These are phyloP conservation scores for Hyaena hyaena DNA, from an alignment of 2,113 vertebrate species.

Conservation along the genomic window DNA sequence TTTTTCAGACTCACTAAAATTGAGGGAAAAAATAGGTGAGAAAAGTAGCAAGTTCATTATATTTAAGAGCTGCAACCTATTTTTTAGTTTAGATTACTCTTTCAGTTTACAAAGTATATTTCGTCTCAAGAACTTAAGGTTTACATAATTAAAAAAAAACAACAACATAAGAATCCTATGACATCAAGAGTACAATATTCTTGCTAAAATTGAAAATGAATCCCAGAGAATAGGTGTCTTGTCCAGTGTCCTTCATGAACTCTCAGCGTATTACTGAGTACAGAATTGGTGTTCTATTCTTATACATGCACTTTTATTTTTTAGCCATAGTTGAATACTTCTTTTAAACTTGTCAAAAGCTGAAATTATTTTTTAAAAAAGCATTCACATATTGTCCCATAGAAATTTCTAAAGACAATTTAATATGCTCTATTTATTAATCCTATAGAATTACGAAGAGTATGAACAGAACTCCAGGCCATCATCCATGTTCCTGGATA, in stretches of 20 bases:
- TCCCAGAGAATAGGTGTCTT: not conserved
- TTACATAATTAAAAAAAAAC: not conserved
- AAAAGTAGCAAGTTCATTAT: not conserved
- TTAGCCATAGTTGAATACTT: not conserved
- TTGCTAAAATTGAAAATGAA: not conserved
- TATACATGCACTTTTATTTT: not conserved
- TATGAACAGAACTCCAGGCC: not conserved
- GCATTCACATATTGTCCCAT: not conserved
- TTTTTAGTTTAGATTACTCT: not conserved
- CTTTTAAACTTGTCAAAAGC: not conserved
- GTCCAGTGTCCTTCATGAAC: not conserved
- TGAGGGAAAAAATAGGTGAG: not conserved
- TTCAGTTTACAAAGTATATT: slow-evolving; percentile 4
- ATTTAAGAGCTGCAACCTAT: not conserved
- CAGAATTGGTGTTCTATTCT: not conserved
- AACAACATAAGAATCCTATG: not conserved
- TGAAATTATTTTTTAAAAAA: not conserved
- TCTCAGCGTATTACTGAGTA: not conserved
- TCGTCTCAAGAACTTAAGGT: not conserved
- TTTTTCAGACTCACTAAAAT: slow-evolving; percentile 13
- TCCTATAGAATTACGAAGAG: not conserved
- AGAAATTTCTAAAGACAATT: not conserved
- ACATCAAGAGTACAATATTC: not conserved
- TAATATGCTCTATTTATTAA: not conserved
- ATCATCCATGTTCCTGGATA: not conserved